A percentile compares a stretch with the other conserved stretches of the same genome.
Conservation (phyloP, 1,140 invertebrate species). For the Caerostris extrusa region DNA sequence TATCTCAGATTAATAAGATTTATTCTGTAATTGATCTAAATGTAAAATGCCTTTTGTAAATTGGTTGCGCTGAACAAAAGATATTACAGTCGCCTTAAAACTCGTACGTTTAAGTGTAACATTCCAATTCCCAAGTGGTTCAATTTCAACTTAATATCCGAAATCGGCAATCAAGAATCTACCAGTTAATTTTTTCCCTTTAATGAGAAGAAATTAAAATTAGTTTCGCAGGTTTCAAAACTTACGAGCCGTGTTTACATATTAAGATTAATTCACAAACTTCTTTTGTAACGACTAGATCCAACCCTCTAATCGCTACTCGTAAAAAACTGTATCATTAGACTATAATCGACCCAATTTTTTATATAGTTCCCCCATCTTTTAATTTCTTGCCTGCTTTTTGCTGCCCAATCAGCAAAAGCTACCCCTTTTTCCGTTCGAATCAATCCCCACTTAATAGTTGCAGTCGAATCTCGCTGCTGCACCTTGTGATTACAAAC, state of each 20-base stretch:
- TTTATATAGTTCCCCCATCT: neutral
- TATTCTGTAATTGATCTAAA: no score
- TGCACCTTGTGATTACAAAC: constrained; percentile 65
- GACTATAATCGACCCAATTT: neutral
- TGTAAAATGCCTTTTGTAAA: no score
- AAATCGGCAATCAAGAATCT: neutral
- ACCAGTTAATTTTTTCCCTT: neutral
- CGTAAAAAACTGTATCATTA: constrained; percentile 1
- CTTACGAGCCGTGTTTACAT: neutral
- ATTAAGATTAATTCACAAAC: neutral
- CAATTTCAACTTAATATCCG: neutral
- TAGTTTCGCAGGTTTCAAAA: neutral
- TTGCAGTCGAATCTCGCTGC: neutral
- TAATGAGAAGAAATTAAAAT: neutral
- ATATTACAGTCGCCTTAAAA: no score
- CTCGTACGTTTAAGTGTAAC: no score
- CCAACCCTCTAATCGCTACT: neutral
- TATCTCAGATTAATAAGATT: no score
- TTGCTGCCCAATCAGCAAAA: neutral
- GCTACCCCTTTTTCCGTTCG: neutral
- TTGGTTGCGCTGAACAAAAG: no score
- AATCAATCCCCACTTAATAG: constrained; percentile 40
- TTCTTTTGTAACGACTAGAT: neutral
- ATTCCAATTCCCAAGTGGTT: neutral
- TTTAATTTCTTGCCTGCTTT: neutral